These are phyloP conservation scores for Ataeniobius toweri DNA, from an alignment of 2,797 vertebrate species.

Conservation along the genomic window DNA sequence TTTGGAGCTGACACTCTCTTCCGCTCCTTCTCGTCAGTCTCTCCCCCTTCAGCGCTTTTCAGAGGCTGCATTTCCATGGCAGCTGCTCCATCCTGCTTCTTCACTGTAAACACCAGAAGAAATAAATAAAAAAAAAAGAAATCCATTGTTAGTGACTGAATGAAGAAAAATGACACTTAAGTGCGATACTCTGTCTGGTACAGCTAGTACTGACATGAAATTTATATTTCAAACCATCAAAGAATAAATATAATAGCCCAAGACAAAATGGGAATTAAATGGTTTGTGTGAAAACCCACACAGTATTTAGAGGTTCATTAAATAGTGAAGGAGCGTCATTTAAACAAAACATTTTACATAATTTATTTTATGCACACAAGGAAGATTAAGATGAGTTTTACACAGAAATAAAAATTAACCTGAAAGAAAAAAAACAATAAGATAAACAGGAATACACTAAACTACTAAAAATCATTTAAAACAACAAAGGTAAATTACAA, in stretches of 20 bases:
- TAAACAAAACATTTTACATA: not conserved
- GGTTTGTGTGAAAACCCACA: not conserved
- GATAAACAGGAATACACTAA: not conserved
- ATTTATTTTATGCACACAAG: conserved; percentile 5
- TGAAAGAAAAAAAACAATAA: not conserved
- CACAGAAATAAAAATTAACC: conserved; percentile 4
- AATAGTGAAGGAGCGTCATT: conserved; percentile 1
- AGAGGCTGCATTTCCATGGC: conserved; percentile 99
- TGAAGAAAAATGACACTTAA: conserved; percentile 28
- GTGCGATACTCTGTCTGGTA: conserved; percentile 17
- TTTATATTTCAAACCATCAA: conserved; percentile 23
- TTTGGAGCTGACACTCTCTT: conserved; percentile 92
- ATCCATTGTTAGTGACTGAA: conserved; percentile 28
- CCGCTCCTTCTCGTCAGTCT: conserved; percentile 92
- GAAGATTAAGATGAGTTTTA: conserved; percentile 5
- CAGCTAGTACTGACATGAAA: conserved; percentile 11
- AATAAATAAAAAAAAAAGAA: conserved; percentile 33
- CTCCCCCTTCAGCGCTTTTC: conserved; percentile 96
- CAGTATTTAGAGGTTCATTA: conserved; percentile 1
- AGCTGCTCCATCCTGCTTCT: conserved; percentile 96
- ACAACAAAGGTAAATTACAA: not conserved
- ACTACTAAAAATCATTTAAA: not conserved
- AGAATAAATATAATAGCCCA: conserved; percentile 8
- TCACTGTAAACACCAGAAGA: conserved; percentile 83
- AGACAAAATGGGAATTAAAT: conserved; percentile 12